Evolutionary conservation across 1,140 invertebrate genomes (phyloP).

Genomic region (Trachelipus rathkii): DNA sequence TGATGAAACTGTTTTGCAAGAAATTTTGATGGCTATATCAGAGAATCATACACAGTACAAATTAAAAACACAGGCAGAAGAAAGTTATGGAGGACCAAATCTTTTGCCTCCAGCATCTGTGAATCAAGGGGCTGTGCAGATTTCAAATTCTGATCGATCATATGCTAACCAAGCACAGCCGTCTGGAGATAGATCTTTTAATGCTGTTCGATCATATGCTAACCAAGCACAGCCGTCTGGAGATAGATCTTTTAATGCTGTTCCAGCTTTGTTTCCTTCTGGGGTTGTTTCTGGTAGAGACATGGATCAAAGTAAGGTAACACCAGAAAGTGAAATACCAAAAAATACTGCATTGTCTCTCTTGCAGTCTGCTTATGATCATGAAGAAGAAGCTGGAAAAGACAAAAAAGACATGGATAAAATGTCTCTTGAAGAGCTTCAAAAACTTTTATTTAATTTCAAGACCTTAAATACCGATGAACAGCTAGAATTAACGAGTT

Average conservation of each 20-base stretch:
- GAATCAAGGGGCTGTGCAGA: neutral
- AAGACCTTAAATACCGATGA: conserved; percentile 17
- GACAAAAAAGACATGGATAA: conserved; percentile 36
- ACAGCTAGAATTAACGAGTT: conserved; percentile 22
- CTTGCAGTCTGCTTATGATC: conserved; percentile 39
- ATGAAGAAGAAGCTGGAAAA: conserved; percentile 28
- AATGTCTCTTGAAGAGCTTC: conserved; percentile 26
- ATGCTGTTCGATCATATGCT: too few species aligned
- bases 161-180: neutral
- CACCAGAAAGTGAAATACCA: neutral
- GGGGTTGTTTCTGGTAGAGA: neutral
- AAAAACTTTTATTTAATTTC: conserved; percentile 27
- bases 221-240: too few species aligned
- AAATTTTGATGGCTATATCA: conserved; percentile 38
- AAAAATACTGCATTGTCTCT: conserved; percentile 29
- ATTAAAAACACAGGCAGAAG: conserved; percentile 14
- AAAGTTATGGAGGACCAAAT: neutral
- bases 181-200: conserved; percentile 14
- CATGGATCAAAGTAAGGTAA: neutral
- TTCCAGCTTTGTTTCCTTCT: neutral
- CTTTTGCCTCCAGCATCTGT: neutral
- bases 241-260: too few species aligned
- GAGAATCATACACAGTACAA: conserved; percentile 31
- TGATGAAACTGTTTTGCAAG: conserved; percentile 40
- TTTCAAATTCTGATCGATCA: neutral